These are phyloP conservation scores for Chionomys nivalis DNA, from an alignment of 2,113 vertebrate species.

Conservation along the genomic window DNA sequence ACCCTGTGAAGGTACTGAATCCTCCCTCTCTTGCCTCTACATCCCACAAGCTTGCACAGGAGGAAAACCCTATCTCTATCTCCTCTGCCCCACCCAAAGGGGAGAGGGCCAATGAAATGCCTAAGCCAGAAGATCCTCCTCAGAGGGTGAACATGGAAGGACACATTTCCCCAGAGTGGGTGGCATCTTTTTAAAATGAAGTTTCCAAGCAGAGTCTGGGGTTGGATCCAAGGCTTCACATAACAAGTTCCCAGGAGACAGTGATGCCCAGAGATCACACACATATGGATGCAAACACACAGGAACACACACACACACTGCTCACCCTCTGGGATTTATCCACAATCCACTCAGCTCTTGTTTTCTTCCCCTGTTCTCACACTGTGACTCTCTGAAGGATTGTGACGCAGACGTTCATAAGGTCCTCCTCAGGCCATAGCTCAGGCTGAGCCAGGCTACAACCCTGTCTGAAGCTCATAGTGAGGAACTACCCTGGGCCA, in stretches of 20 bases:
- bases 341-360: rapidly evolving
- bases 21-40: not conserved
- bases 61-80: not conserved
- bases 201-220: not conserved
- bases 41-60: too few relatives aligned
- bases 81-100: not conserved
- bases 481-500: not conserved
- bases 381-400: rapidly evolving
- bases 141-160: not conserved
- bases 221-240: not conserved
- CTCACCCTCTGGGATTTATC: too few relatives aligned
- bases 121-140: not conserved
- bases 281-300: not conserved
- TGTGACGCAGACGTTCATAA: not conserved
- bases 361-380: not conserved
- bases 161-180: too few relatives aligned
- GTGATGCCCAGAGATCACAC: not conserved
- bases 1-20: not conserved
- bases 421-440: not conserved
- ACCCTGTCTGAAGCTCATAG: not conserved
- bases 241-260: not conserved
- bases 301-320: not conserved
- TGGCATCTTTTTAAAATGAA: not conserved
- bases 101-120: too few relatives aligned
- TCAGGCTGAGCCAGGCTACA: not conserved